Evolutionary conservation across 2,888 invertebrate species (phyloP), one percentile per base, ranked within the genome.

Genomic region (Globia sparganii): DNA sequence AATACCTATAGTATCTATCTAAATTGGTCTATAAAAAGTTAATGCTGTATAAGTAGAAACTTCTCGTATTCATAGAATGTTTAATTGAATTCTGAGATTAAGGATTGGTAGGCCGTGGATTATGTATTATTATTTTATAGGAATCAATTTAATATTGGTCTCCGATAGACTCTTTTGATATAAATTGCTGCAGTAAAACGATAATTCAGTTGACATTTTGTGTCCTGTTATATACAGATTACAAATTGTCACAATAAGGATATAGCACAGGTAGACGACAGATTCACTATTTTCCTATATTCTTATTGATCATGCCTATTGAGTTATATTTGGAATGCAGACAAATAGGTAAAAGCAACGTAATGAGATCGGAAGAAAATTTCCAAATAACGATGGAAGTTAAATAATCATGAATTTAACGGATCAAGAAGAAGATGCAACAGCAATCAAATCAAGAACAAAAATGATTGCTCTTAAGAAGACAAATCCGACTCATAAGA

Each of bases 41-140:
- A 34, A 34, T 61, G 5, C 13, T 21, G 40, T 62, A 1, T 53
- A 28, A 53, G 15, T 56, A 53, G 18, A 75, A 31, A 40, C 4
- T 53, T 25, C n/a, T 28, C 31, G 5, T 58, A n/a, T n/a, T 15
- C 21, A 18, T 56, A 46, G 6, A 43, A 72, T 58, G 6, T 58
- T 80, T 58, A 59, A 59, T 81, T 77, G 31, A n/a, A 68, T 58
- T 76, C 56, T 64, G 34, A 65, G 56, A 49, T 81, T 28, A 64
- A 0, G 18, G 13, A 58, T 74, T 80, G n/a, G 37, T 80, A 25
- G 56, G 46, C 18, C 9, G 40, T 28, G 15, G 11, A 56, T 62
- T n/a, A n/a, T n/a, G n/a, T n/a, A 62, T 31, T 5, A 53, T 31
- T 25, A 15, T 25, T 34, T 34, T 25, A 28, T 46, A 9, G 1